Evolutionary conservation across 1,140 invertebrate genomes (phyloP).

Genomic region (Yoshiicerus persimilis): DNA sequence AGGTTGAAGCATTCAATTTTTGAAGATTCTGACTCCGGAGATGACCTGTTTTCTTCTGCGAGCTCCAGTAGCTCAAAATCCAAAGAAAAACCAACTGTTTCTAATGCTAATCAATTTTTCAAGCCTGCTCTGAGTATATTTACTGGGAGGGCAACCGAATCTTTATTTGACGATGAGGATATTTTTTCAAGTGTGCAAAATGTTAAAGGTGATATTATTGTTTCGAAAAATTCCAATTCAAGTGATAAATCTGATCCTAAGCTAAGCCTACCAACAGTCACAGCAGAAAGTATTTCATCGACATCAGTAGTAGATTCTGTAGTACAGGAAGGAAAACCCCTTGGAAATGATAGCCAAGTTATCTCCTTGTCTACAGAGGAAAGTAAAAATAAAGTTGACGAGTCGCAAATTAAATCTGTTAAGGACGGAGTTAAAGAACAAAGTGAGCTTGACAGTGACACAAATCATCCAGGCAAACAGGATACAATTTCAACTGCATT

Average conservation of each 20-base stretch:
- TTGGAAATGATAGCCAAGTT: neutral
- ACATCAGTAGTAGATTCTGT: neutral
- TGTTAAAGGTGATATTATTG: neutral
- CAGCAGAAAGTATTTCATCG: neutral
- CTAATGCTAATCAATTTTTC: neutral
- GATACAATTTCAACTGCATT: neutral
- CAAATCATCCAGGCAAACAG: neutral
- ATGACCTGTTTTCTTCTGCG: slow-evolving; percentile 44
- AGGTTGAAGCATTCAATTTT: slow-evolving; percentile 43
- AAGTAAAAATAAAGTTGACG: neutral
- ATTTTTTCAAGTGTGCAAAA: slow-evolving; percentile 5
- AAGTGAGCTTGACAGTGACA: neutral
- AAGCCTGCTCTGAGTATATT: neutral
- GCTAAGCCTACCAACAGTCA: neutral
- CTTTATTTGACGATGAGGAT: slow-evolving; percentile 25
- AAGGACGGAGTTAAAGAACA: neutral
- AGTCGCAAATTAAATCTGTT: neutral
- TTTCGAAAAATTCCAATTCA: neutral
- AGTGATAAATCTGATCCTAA: neutral
- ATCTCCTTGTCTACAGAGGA: neutral
- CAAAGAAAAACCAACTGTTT: neutral
- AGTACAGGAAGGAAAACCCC: neutral
- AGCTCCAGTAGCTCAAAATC: slow-evolving; percentile 7
- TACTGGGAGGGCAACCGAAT: neutral
- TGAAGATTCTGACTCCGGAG: slow-evolving; percentile 50